Conservation (phyloP, 2,113 vertebrate species). For the Oryctolagus cuniculus region mOryCun1.1 NC_091437.1:18738501-18739000, state of each 20-base stretch:
- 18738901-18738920: not conserved
- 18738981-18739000: slow-evolving; percentile 43
- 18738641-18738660: slow-evolving; percentile 9
- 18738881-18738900: not conserved
- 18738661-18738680: not conserved
- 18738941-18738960: slow-evolving; percentile 9
- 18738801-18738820: accelerated
- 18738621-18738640: not conserved
- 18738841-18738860: not conserved
- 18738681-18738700: not conserved
- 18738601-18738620: not conserved
- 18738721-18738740: not conserved
- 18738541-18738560: not conserved
- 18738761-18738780: not conserved
- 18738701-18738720: not conserved
- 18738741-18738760: slow-evolving; percentile 7
- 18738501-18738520: not conserved
- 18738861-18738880: not conserved
- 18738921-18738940: not conserved
- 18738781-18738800: not conserved
- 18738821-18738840: not conserved
- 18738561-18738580: not conserved
- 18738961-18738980: not conserved
- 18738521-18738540: not conserved
- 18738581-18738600: not conserved